Percentiles rank a stretch among this genome's conserved stretches.
Conservation (phyloP, 2,888 invertebrate genomes). For the Luperina testacea region DNA sequence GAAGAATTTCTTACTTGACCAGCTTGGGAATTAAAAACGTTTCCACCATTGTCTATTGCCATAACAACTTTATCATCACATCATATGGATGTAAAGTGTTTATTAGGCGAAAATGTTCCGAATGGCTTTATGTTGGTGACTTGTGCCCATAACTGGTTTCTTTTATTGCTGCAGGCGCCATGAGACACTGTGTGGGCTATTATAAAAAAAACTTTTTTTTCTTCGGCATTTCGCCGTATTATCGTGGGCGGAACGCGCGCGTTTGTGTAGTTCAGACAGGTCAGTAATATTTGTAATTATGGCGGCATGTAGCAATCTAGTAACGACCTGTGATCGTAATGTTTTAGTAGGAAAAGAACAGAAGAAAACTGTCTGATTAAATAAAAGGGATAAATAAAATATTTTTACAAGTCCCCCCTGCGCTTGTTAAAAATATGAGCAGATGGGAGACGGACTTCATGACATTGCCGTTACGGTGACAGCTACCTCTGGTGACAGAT, state of each 20-base stretch:
- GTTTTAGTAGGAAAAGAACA: background rate
- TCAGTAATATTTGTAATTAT: constrained; percentile 43
- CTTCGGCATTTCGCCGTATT: constrained; percentile 46
- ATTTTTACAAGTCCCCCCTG: too few relatives aligned
- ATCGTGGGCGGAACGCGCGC: constrained; percentile 38
- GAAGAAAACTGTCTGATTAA: background rate
- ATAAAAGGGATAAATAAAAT: background rate
- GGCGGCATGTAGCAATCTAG: background rate
- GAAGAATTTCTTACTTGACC: constrained; percentile 17
- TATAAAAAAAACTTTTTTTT: constrained; percentile 43
- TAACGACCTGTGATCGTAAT: background rate
- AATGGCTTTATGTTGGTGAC: constrained; percentile 38
- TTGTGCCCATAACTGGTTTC: constrained; percentile 64
- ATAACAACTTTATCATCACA: constrained; percentile 23
- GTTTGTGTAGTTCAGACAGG: constrained; percentile 34
- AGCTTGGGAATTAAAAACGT: constrained; percentile 17
- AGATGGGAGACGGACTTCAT: background rate
- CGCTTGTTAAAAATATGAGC: background rate
- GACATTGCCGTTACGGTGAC: background rate
- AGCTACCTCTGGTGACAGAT: background rate
- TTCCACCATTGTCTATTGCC: constrained; percentile 29
- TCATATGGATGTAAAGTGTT: constrained; percentile 37
- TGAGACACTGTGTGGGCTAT: constrained; percentile 22
- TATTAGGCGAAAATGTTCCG: constrained; percentile 56
- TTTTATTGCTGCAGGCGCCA: constrained; percentile 60